phyloP scores from a whole-genome alignment of 2,888 invertebrate genomes.

The Drepana falcataria region DNA sequence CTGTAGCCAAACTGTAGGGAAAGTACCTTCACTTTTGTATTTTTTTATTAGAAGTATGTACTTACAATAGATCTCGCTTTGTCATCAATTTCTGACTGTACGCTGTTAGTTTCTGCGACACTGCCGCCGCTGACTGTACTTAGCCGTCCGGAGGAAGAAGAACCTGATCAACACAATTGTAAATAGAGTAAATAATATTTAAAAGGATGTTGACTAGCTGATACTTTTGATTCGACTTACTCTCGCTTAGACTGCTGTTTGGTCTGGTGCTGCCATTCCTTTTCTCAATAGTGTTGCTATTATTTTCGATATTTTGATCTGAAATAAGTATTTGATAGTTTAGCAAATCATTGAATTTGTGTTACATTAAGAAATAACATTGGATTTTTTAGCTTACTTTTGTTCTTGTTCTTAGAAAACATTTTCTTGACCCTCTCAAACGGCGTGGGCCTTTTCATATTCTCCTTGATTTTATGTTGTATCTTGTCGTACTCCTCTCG shows the following conservation, averaged over 20 bases:
- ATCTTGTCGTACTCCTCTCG: conserved; percentile 89
- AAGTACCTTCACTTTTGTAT: too few relatives aligned
- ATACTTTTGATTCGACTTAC: conserved; percentile 37
- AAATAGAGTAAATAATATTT: background rate
- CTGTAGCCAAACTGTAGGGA: too few relatives aligned
- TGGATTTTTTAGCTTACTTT: conserved; percentile 52
- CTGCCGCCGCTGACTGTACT: conserved; percentile 91
- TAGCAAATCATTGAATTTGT: too few relatives aligned
- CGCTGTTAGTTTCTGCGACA: conserved; percentile 88
- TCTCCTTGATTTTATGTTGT: conserved; percentile 86
- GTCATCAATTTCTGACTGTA: conserved; percentile 91
- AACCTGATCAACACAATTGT: conserved; percentile 64
- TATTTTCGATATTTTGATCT: conserved; percentile 49
- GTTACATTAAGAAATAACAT: too few relatives aligned
- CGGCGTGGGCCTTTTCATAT: conserved; percentile 87
- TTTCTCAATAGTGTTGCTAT: conserved; percentile 62
- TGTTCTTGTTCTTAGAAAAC: conserved; percentile 82
- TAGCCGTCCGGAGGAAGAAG: conserved; percentile 89
- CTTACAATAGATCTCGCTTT: conserved; percentile 75
- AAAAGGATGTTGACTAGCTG: background rate
- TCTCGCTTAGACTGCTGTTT: conserved; percentile 71
- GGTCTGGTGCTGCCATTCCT: conserved; percentile 67
- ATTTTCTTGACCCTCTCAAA: conserved; percentile 88
- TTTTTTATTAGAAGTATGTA: too few relatives aligned
- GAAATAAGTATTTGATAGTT: conserved; percentile 25